Conservation (phyloP, 2,113 vertebrate species). For the Pelobates fuscus region DNA sequence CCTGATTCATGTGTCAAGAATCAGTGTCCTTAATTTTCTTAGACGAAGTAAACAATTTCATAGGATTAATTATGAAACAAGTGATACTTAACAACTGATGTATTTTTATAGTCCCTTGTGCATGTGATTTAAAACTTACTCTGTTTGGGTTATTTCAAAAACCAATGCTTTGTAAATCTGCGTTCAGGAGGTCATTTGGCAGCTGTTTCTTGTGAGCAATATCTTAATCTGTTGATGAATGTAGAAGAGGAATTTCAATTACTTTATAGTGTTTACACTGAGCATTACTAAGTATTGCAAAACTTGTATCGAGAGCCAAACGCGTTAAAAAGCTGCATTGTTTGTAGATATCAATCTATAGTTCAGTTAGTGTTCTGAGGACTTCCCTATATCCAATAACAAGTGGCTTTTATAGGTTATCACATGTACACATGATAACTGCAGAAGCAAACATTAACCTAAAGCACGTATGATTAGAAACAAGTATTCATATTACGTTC, state of each 20-base stretch:
- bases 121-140: no score
- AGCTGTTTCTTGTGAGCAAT: slow-evolving; percentile 19
- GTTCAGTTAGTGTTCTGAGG: background rate
- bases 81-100: no score
- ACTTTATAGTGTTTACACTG: slow-evolving; percentile 25
- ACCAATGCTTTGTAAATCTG: no score
- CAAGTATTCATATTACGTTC: no score
- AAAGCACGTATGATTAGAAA: background rate
- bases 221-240: slow-evolving; percentile 22
- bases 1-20: no score
- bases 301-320: slow-evolving; percentile 16
- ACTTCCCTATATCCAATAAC: slow-evolving; percentile 2
- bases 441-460: background rate
- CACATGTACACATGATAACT: background rate
- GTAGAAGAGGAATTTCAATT: background rate
- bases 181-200: background rate
- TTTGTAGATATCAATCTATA: slow-evolving; percentile 3
- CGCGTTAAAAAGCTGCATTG: slow-evolving; percentile 26
- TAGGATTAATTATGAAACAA: no score
- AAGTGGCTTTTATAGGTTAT: background rate
- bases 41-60: no score
- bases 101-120: no score
- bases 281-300: slow-evolving; percentile 25
- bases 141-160: no score
- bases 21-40: no score